A percentile compares a stretch with the other conserved stretches of the same genome.
These are phyloP conservation scores for Trachelus iudaicus DNA, from an alignment of 2,888 invertebrate species.

Conservation along the genomic window DNA sequence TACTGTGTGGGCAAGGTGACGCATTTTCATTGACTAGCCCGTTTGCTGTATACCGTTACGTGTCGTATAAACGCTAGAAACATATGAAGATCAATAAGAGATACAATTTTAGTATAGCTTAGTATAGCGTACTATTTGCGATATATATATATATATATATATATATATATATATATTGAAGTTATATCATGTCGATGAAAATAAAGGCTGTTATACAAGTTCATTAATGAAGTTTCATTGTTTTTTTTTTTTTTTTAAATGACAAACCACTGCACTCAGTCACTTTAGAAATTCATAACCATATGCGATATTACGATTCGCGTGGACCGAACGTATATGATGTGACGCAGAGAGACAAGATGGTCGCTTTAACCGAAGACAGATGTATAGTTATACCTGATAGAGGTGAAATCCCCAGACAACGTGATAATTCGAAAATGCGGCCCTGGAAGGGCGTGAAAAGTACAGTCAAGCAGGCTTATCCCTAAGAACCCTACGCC, in stretches of 20 bases:
- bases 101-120: neutral
- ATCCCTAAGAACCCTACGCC: constrained; percentile 31
- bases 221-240: neutral
- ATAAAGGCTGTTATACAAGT: constrained; percentile 62
- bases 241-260: neutral
- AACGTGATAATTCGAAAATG: constrained; percentile 14
- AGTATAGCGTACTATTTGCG: neutral
- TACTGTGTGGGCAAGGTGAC: neutral
- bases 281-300: neutral
- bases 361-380: neutral
- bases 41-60: neutral
- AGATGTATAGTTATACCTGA: neutral
- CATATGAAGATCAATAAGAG: neutral
- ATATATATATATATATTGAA: constrained; percentile 14
- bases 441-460: constrained; percentile 56
- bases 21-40: neutral
- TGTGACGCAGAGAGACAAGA: neutral
- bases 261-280: neutral
- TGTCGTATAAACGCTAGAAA: constrained; percentile 5
- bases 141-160: neutral
- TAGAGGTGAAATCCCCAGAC: neutral
- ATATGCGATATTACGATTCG: neutral
- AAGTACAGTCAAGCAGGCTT: constrained; percentile 61
- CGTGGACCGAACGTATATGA: neutral
- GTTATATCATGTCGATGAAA: constrained; percentile 36